Base-by-base conservation (phyloP, 2,888 invertebrate species). In the Latheticus oryzae region DNA sequence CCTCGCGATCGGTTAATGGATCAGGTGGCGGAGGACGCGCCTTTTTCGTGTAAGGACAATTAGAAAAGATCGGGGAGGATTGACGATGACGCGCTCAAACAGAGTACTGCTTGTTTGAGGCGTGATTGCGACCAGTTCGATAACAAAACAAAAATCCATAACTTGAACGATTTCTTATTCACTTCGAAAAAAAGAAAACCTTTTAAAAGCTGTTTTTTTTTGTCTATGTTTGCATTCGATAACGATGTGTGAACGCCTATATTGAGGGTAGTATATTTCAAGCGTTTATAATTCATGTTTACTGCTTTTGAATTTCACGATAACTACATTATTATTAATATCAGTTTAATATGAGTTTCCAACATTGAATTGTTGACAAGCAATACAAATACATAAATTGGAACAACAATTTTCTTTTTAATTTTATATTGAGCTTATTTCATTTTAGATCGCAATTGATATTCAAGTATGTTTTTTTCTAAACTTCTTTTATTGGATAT, bases 31-130 rank as follows among this genome's bases (percentile, higher is more conserved):
- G 59, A 58, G 62, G 68, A 63, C 70, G 68, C 74, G 70, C 74
- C 74, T 71, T 70, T 74, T 73, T 66, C 70, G 61, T 74, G 74
- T 73, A 64, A 63, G 60, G 64, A 68, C 71, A 73, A 73, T 73
- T 73, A 73, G 70, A 58, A 65, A 61, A 63, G 66, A 72, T 55
- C 58, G 65, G 63, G 61, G 67, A 60, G 63, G 62, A 51, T 42
- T 51, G 43, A 45, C 50, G 45, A 17, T 40, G 37, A 51, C 37
- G 37, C 50, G 28, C 5, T 21, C 15, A 30, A 45, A 55, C 55
- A 59, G 47, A 57, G 51, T 51, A 50, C 42, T 28, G 51, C 57
- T 57, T 51, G 57, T 57, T 42, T 16, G 42, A 62, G 62, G 59
- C 58, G 61, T 58, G 61, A 52, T 52, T 52, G 32, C 52, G 40